Conservation (phyloP, 1,140 invertebrate species). For the Trinorchestia longiramus region DNA sequence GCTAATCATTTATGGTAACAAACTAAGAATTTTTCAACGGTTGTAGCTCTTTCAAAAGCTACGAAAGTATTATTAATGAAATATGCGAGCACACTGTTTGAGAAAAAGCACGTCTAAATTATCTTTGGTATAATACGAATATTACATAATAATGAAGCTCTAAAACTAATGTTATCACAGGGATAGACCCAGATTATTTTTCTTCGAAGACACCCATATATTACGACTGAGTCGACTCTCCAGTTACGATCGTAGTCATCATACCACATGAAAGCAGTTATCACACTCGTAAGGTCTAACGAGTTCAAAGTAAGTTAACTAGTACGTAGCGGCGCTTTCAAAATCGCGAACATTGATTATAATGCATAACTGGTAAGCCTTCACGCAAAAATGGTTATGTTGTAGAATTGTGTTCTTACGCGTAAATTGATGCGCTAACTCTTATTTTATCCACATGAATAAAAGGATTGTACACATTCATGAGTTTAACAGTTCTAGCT, state of each 20-base stretch:
- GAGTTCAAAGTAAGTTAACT: not conserved
- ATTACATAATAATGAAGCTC: conserved; percentile 11
- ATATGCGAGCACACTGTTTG: not conserved
- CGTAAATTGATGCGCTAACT: not conserved
- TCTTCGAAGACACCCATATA: not conserved
- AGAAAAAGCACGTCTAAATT: conserved; percentile 36
- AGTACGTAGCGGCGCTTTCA: not conserved
- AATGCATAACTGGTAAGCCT: not conserved
- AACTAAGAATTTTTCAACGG: not conserved
- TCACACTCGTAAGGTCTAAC: not conserved
- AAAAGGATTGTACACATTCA: not conserved
- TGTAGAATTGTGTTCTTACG: not conserved
- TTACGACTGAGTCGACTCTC: not conserved
- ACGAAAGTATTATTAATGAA: not conserved
- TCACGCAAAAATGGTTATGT: not conserved
- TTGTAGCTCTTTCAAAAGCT: not conserved
- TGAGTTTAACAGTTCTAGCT: not conserved
- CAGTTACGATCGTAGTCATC: not conserved
- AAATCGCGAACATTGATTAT: not conserved
- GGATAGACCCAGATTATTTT: conserved; percentile 32
- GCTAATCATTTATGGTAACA: not conserved
- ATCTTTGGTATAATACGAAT: conserved; percentile 34
- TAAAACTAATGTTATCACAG: conserved; percentile 47
- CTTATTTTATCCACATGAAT: not conserved
- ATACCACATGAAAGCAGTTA: not conserved